These are phyloP conservation scores for Pedionomus torquatus DNA, from an alignment of 2,113 vertebrate genomes.

Conservation along the genomic window DNA sequence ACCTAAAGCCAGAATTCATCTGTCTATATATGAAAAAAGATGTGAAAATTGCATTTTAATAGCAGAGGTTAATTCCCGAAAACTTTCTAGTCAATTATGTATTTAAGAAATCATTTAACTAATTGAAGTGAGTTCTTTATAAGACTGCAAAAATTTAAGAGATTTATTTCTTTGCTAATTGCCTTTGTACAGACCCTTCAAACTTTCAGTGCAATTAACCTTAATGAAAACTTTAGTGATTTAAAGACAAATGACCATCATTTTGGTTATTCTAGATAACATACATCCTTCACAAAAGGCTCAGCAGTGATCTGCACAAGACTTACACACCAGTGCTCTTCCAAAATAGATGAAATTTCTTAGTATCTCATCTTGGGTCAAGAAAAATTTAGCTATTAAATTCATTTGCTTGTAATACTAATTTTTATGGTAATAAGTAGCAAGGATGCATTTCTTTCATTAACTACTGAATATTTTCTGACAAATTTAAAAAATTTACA, in stretches of 20 bases:
- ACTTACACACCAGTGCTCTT: neutral
- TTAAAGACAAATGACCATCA: neutral
- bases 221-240: constrained; percentile 4
- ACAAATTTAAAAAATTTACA: neutral
- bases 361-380: neutral
- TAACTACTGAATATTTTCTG: neutral
- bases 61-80: neutral
- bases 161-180: constrained; percentile 16
- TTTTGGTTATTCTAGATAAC: neutral
- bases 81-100: neutral
- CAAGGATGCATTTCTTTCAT: neutral
- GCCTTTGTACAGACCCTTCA: neutral
- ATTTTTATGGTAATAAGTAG: neutral
- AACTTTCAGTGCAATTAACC: constrained; percentile 14
- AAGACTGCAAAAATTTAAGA: neutral
- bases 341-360: neutral
- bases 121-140: neutral
- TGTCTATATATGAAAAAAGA: neutral
- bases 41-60: neutral
- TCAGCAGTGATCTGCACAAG: neutral
- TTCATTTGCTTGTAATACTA: neutral
- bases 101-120: neutral
- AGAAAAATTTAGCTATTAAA: neutral
- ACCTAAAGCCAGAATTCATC: neutral
- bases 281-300: neutral